Conservation (phyloP, 2,113 vertebrate species). For the Toxotes jaculatrix region DNA sequence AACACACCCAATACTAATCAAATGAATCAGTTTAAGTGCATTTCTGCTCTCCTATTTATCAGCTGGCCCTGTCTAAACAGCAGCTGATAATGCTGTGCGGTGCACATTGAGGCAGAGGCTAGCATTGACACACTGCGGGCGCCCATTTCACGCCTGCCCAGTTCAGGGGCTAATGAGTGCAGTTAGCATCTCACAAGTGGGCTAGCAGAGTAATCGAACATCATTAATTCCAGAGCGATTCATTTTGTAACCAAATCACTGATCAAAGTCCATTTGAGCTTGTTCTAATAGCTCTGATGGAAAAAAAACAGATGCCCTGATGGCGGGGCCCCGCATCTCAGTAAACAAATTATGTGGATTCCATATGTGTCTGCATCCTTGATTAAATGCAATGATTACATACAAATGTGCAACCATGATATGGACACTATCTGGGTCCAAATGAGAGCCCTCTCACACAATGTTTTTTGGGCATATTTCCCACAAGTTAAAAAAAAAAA, state of each 20-base stretch:
- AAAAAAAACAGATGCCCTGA: slow-evolving; percentile 26
- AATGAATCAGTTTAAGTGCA: slow-evolving; percentile 78
- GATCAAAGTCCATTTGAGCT: slow-evolving; percentile 68
- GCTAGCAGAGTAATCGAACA: slow-evolving; percentile 71
- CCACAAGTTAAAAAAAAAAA: too few relatives aligned
- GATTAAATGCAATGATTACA: slow-evolving; percentile 55
- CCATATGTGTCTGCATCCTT: slow-evolving; percentile 35
- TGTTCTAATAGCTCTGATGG: slow-evolving; percentile 41
- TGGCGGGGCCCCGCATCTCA: slow-evolving; percentile 26
- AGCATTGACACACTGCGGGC: slow-evolving; percentile 62
- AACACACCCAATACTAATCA: slow-evolving; percentile 76
- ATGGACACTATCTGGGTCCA: too few relatives aligned
- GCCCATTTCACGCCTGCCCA: slow-evolving; percentile 76
- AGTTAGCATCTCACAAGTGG: slow-evolving; percentile 75
- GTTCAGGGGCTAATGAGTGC: slow-evolving; percentile 76
- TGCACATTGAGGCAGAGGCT: slow-evolving; percentile 66
- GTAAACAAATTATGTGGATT: slow-evolving; percentile 57
- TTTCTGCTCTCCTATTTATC: slow-evolving; percentile 76
- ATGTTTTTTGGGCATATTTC: too few relatives aligned
- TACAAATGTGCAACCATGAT: too few relatives aligned
- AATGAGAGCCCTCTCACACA: too few relatives aligned
- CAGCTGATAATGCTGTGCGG: slow-evolving; percentile 68
- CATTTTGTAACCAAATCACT: slow-evolving; percentile 75
- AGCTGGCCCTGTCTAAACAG: slow-evolving; percentile 67
- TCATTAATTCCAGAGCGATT: slow-evolving; percentile 73